Percentiles rank a stretch among this genome's conserved stretches.
Conservation (phyloP, 2,888 invertebrate species). For the Coremacera marginata region DNA sequence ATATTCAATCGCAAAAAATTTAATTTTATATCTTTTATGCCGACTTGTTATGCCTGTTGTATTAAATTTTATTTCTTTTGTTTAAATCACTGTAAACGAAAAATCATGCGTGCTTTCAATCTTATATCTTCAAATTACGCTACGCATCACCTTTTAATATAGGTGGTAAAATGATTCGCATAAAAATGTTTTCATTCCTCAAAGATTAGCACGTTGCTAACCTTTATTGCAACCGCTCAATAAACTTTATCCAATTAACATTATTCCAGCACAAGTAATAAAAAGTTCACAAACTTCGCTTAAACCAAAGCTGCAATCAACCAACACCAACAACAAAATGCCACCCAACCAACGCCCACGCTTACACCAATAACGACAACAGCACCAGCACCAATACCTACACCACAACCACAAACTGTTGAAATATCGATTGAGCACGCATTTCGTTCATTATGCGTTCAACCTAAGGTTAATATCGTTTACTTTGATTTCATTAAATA, state of each 20-base stretch:
- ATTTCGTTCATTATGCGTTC: neutral
- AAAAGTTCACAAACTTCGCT: neutral
- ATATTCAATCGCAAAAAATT: no score
- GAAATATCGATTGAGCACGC: conserved; percentile 25
- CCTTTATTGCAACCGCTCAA: conserved; percentile 11
- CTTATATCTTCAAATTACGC: no score
- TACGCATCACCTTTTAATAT: no score
- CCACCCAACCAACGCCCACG: neutral
- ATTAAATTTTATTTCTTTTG: no score
- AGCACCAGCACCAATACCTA: neutral
- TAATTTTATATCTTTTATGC: no score
- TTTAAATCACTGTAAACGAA: no score
- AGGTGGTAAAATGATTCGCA: no score
- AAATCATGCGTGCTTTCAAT: no score
- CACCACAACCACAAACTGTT: neutral
- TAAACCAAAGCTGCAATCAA: neutral
- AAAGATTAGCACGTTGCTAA: neutral
- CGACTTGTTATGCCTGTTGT: no score
- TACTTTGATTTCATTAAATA: conserved; percentile 1
- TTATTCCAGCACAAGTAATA: neutral
- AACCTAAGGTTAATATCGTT: neutral
- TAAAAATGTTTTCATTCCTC: neutral
- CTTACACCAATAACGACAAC: neutral
- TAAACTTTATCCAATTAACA: conserved; percentile 20
- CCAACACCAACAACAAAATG: neutral